phyloP scores from a whole-genome alignment of 2,113 vertebrate species.

The Marmota flaviventris region DNA sequence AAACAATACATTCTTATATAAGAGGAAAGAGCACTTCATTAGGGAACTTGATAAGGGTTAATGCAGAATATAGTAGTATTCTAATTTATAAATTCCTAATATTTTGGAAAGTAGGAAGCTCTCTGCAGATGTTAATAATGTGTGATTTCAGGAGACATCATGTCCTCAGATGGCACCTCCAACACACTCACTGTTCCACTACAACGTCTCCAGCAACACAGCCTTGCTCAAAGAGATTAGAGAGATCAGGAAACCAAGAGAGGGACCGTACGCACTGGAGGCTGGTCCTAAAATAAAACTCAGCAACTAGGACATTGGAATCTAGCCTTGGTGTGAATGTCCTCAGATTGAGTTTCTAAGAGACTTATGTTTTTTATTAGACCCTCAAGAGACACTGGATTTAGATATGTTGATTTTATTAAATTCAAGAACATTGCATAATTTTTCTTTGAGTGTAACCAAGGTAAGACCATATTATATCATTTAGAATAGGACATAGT shows the following conservation, averaged over 20 bases:
- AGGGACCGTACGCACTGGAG: neutral
- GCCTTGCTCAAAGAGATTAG: neutral
- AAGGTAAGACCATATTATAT: neutral
- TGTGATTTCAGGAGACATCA: neutral
- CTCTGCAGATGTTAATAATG: neutral
- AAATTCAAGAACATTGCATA: neutral
- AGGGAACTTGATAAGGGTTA: neutral
- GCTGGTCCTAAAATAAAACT: neutral
- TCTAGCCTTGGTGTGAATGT: neutral
- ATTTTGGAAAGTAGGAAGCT: neutral
- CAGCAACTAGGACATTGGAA: neutral
- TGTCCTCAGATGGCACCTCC: neutral
- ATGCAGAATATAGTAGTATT: neutral
- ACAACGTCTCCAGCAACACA: neutral
- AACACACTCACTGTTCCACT: neutral
- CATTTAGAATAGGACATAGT: neutral
- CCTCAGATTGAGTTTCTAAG: slow-evolving; percentile 11
- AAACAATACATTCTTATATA: neutral
- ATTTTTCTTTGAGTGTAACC: slow-evolving; percentile 37
- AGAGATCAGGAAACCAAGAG: neutral
- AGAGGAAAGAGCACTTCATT: neutral
- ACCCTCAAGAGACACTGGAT: neutral
- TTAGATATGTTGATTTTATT: slow-evolving; percentile 37
- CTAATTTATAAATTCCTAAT: neutral
- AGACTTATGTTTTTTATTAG: neutral